Conservation (phyloP, 2,888 invertebrate species). For the Trissolcus japonicus region DNA sequence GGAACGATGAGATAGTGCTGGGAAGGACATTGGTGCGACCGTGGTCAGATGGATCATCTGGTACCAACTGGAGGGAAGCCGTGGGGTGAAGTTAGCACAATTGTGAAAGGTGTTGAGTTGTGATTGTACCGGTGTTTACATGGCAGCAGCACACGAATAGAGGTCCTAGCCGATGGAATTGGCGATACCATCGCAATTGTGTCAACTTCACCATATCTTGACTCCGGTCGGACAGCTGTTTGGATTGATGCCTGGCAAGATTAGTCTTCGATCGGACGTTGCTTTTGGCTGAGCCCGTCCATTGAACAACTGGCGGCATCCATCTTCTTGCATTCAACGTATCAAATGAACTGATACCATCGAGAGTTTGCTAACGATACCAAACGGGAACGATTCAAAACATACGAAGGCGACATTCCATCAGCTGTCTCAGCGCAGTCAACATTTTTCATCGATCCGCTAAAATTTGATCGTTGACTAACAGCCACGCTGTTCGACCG, state of each 20-base stretch:
- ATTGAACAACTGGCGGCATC: conserved; percentile 28
- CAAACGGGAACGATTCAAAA: conserved; percentile 7
- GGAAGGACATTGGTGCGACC: background rate
- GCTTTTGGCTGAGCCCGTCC: background rate
- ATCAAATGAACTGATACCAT: conserved; percentile 31
- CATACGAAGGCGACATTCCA: too few relatives aligned
- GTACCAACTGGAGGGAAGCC: background rate
- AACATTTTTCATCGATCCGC: conserved; percentile 31
- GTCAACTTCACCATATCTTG: too few relatives aligned
- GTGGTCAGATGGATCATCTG: background rate
- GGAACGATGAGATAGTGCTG: background rate
- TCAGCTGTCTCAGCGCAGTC: background rate
- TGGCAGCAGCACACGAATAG: too few relatives aligned
- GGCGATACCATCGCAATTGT: too few relatives aligned
- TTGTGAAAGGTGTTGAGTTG: background rate
- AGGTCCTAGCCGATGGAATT: too few relatives aligned
- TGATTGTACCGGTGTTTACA: conserved; percentile 3
- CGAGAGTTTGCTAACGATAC: background rate
- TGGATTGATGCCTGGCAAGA: conserved; percentile 2
- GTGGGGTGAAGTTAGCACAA: background rate
- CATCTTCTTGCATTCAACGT: conserved; percentile 23
- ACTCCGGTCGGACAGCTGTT: too few relatives aligned
- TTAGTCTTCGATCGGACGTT: too few relatives aligned
- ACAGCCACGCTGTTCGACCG: conserved; percentile 66
- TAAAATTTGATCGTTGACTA: conserved; percentile 63